Percentiles rank a stretch among this genome's conserved stretches.
Conservation (phyloP, 1,140 invertebrate species). For the Chionoecetes opilio region DNA sequence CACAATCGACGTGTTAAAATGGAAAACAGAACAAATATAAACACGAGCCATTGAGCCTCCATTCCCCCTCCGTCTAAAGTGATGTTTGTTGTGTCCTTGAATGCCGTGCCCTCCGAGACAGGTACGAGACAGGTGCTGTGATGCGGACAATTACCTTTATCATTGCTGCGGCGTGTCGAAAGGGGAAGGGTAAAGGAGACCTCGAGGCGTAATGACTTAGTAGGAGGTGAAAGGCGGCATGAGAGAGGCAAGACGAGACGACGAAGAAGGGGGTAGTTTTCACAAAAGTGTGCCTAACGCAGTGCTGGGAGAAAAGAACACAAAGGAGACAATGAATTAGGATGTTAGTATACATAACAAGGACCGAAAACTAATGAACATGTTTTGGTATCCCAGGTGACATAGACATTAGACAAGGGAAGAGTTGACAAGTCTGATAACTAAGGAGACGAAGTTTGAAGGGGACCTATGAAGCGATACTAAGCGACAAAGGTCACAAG, state of each 20-base stretch:
- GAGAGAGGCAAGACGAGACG: background rate
- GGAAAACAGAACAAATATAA: conserved; percentile 9
- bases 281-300: too few species aligned
- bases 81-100: background rate
- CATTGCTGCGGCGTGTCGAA: background rate
- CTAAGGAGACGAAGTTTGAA: too few species aligned
- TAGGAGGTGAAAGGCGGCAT: background rate
- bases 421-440: too few species aligned
- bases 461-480: too few species aligned
- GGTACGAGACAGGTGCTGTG: background rate
- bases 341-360: too few species aligned
- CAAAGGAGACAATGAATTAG: too few species aligned
- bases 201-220: background rate
- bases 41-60: background rate
- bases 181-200: background rate
- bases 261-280: background rate
- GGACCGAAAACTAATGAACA: too few species aligned
- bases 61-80: background rate
- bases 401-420: too few species aligned
- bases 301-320: too few species aligned
- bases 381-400: too few species aligned
- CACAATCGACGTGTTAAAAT: background rate
- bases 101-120: background rate
- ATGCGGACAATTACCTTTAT: background rate
- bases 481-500: background rate